These are phyloP conservation scores for Pimephales promelas DNA, from an alignment of 2,113 vertebrate genomes.

Conservation along the genomic window DNA sequence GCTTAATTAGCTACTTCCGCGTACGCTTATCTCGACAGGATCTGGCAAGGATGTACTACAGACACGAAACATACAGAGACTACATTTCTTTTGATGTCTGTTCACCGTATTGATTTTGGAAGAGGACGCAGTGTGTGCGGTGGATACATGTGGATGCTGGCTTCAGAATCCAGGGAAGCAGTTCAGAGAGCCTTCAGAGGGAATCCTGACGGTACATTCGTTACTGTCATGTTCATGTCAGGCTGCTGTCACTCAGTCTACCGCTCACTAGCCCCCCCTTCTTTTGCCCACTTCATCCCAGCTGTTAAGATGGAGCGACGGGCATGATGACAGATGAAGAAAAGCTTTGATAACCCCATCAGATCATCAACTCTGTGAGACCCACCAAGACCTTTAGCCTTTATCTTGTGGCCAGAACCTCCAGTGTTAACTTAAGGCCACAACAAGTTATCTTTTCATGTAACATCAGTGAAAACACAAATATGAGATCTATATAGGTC, in stretches of 20 bases:
- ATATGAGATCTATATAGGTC: neutral
- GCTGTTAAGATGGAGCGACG: constrained; percentile 62
- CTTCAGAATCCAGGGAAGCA: constrained; percentile 32
- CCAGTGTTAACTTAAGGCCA: constrained; percentile 6
- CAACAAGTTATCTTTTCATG: neutral
- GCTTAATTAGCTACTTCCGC: constrained; percentile 53
- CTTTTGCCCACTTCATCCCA: constrained; percentile 57
- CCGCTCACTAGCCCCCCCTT: constrained; percentile 49
- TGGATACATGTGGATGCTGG: neutral
- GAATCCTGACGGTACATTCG: constrained; percentile 52
- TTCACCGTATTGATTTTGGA: constrained; percentile 55
- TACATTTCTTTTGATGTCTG: constrained; percentile 52
- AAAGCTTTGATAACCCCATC: constrained; percentile 67
- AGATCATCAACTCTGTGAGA: constrained; percentile 66
- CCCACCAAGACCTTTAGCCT: constrained; percentile 41
- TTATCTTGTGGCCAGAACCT: neutral
- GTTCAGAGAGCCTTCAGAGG: constrained; percentile 57
- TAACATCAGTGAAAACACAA: neutral
- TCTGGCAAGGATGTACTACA: constrained; percentile 40
- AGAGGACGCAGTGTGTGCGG: neutral
- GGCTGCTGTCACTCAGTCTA: constrained; percentile 67
- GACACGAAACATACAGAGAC: constrained; percentile 41
- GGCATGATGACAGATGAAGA: constrained; percentile 67
- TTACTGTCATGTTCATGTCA: constrained; percentile 61
- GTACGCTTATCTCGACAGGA: constrained; percentile 39